Evolutionary conservation across 2,888 invertebrate genomes (phyloP), one percentile per base, ranked within the genome.

Genomic region (Pollenia griseotomentosa): DNA sequence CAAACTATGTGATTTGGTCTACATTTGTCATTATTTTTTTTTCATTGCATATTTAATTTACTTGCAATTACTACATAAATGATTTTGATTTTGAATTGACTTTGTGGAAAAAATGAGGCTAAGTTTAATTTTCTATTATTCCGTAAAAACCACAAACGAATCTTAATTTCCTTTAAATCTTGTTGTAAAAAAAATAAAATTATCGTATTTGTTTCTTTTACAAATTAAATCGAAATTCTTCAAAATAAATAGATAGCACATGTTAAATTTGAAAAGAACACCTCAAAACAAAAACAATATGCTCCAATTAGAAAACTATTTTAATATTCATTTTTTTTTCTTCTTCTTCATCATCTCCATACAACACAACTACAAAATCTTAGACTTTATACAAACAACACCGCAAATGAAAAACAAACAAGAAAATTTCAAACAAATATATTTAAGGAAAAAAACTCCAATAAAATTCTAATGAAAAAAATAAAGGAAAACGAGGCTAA

Each of bases 371-470:
- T 42, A 14, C 57, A 65, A 74, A n/a, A 59, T 33, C 55, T 59
- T 46, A 86, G 82, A 80, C 71, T 68, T 68, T 70, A 23, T 51
- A 11, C 75, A 16, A 81, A 23, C 59, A 74, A 63, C 51, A 73
- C 48, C 77, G 46, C 78, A 75, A 70, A 23, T 70, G 55, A 61
- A 70, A 71, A 33, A 40, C 55, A 12, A 84, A 42, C 68, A 61
- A 55, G 42, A 48, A 85, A 53, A 68, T 68, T 14, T 46, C 59
- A 79, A 55, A 61, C 61, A 66, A 81, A 73, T 66, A 81, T 68
- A 51, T 66, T 81, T 48, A 83, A 78, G 55, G 79, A 81, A 66
- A 82, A 79, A 70, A 77, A 44, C n/a, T 46, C 11, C 53, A 87
- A 74, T 46, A 80, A 55, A 59, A 63, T 61, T 57, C 19, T 19